A percentile compares a stretch with the other conserved stretches of the same genome.
Conservation (phyloP, 2,113 vertebrate species). For the Nibea coibor region DNA sequence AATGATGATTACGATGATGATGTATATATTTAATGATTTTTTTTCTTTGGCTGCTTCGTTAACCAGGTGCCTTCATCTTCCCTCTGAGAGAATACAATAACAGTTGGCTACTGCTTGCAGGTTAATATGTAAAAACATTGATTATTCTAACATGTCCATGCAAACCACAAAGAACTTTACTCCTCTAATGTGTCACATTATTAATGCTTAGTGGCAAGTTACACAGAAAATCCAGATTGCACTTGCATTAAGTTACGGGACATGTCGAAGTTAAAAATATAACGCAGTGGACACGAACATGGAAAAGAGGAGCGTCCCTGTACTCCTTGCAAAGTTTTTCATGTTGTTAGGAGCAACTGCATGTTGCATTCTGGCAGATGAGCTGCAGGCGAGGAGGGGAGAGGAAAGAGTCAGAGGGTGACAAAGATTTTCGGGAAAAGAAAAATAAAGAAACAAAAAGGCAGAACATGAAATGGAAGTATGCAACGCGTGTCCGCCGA, state of each 20-base stretch:
- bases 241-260: not conserved
- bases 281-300: not conserved
- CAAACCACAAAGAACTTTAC: not conserved
- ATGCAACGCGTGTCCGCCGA: not conserved
- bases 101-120: not conserved
- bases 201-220: not conserved
- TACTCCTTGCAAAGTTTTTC: not conserved
- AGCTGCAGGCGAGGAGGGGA: not conserved
- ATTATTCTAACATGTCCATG: not conserved
- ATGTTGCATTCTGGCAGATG: slow-evolving; percentile 3
- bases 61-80: not conserved
- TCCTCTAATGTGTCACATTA: not conserved
- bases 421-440: not conserved
- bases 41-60: slow-evolving; percentile 11
- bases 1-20: not conserved
- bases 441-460: not conserved
- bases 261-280: not conserved
- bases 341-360: not conserved
- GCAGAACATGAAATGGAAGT: not conserved
- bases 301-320: not conserved
- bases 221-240: not conserved
- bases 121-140: not conserved
- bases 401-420: not conserved
- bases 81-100: slow-evolving; percentile 14
- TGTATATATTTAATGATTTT: not conserved